phyloP scores from a whole-genome alignment of 2,888 invertebrate species.

The Portevinia maculata region DNA sequence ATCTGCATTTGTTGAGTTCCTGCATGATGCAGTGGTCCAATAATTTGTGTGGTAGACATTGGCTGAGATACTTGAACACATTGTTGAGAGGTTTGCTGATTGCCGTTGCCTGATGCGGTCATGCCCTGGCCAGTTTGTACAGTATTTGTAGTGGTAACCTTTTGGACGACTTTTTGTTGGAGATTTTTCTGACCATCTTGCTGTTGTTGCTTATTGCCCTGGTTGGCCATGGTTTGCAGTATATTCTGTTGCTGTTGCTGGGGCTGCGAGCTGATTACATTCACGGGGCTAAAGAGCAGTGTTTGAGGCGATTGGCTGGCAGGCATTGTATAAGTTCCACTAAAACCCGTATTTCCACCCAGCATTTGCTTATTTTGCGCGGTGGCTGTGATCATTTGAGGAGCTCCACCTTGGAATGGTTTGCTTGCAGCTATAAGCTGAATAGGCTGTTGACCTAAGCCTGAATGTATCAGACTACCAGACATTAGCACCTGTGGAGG shows the following conservation, averaged over 20 bases:
- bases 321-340: slow-evolving; percentile 89
- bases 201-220: slow-evolving; percentile 78
- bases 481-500: slow-evolving; percentile 94
- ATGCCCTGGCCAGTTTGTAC: slow-evolving; percentile 80
- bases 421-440: slow-evolving; percentile 93
- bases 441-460: slow-evolving; percentile 82
- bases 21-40: slow-evolving; percentile 88
- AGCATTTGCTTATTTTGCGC: slow-evolving; percentile 89
- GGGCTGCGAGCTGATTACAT: slow-evolving; percentile 81
- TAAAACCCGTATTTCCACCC: slow-evolving; percentile 80
- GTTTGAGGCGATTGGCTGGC: slow-evolving; percentile 91
- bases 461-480: slow-evolving; percentile 87
- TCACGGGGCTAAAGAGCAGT: slow-evolving; percentile 86
- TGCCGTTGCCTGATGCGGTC: slow-evolving; percentile 81
- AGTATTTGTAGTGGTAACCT: slow-evolving; percentile 82
- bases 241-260: slow-evolving; percentile 83
- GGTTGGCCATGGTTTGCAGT: slow-evolving; percentile 80
- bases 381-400: slow-evolving; percentile 91
- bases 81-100: slow-evolving; percentile 85
- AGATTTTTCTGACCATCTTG: slow-evolving; percentile 80
- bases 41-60: slow-evolving; percentile 89
- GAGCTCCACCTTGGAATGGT: slow-evolving; percentile 92
- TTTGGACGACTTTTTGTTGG: slow-evolving; percentile 84
- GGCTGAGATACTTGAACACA: slow-evolving; percentile 90
- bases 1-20: slow-evolving; percentile 90